Base-by-base conservation (phyloP, 2,888 invertebrate species). In the Desoria tigrina region DNA sequence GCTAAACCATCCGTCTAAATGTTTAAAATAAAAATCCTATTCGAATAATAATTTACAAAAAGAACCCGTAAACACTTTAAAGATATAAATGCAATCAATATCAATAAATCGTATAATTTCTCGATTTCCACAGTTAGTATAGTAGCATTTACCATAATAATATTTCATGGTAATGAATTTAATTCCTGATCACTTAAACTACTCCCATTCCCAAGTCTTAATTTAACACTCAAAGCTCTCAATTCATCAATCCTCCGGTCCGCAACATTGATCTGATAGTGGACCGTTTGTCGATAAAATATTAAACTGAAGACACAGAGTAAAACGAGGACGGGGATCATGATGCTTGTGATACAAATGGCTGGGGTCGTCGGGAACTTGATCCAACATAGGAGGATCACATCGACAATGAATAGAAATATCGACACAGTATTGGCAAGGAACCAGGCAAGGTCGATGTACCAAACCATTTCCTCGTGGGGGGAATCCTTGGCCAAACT, bases 351-450 rank as follows among this genome's bases (percentile, higher is more conserved):
- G 11, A 73, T 66, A 50, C 68, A 71, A 11, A 70, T 64, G 14
- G 69, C 71, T 7, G 64, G 62, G 11, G 57, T 54, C 3, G 23
- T 60, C 1, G 65, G 55, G 57, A 75, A 75, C 39, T 75, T 74
- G 6, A 75, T 75, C 75, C 75, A 75, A 26, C 71, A 72, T 9
- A 75, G 65, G 2, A 75, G 63, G 16, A 75, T 65, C 9, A 75
- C 75, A 32, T 75, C 75, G 0, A 75, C 51, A 53, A 74, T 72
- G 54, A 75, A 75, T 4, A 75, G 61, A 42, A 71, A 71, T 24
- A 74, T 75, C 28, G 70, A 70, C 21, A 74, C 61, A 9, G 72
- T 71, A 42, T 75, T 75, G 21, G 74, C 74, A 11, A 75, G 62
- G n/a, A 75, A 68, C 71, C 71, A 71, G 3, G 71, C 67, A 1